Evolutionary conservation across 1,140 invertebrate genomes (phyloP).

Genomic region (Varroa destructor): DNA sequence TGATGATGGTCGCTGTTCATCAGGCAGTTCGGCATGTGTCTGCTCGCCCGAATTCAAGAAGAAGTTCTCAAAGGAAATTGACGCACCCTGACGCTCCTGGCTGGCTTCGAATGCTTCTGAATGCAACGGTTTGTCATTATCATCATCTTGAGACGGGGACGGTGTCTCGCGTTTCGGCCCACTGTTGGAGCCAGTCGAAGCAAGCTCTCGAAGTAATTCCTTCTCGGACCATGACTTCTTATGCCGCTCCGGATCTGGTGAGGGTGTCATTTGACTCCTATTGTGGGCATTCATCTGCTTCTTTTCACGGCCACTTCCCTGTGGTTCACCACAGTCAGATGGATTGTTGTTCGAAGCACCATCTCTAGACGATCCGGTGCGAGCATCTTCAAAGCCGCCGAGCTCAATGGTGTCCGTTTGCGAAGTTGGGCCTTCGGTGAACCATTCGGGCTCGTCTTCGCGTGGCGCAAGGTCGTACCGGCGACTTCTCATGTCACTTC

Average conservation of each 20-base stretch:
- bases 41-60: constrained; percentile 9
- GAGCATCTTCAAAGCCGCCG: constrained; percentile 66
- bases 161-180: neutral
- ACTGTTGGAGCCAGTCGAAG: neutral
- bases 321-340: constrained; percentile 28
- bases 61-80: constrained; percentile 10
- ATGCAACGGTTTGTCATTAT: neutral
- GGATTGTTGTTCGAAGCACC: too few species aligned
- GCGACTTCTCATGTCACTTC: too few species aligned
- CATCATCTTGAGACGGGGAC: neutral
- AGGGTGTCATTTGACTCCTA: too few species aligned
- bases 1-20: neutral
- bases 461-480: too few species aligned
- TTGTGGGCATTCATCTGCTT: constrained; percentile 33
- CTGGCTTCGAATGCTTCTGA: neutral
- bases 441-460: constrained; percentile 48
- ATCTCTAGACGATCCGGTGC: constrained; percentile 33
- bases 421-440: constrained; percentile 71
- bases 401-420: constrained; percentile 84
- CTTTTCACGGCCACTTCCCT: constrained; percentile 39
- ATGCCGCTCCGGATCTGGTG: too few species aligned
- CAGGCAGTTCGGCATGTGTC: neutral
- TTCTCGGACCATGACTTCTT: too few species aligned
- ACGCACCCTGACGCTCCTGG: neutral
- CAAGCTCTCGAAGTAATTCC: neutral